These are phyloP conservation scores for Myotis myotis DNA, from an alignment of 2,797 vertebrate genomes.

Conservation along the genomic window DNA sequence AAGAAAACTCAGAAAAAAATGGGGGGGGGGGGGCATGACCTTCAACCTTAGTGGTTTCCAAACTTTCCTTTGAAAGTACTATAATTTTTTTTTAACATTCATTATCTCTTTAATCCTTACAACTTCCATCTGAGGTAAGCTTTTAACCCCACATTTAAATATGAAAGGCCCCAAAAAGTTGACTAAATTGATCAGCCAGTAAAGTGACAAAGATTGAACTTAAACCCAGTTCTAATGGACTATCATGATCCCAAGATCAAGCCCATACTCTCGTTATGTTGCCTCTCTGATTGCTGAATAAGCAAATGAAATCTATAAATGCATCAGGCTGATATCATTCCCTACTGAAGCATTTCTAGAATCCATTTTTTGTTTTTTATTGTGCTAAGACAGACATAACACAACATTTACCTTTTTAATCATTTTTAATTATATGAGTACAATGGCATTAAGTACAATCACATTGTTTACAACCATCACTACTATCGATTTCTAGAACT, in stretches of 20 bases:
- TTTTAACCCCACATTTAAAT: background rate
- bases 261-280: background rate
- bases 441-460: background rate
- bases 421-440: background rate
- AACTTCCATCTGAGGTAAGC: background rate
- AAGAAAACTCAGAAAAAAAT: background rate
- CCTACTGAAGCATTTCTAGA: background rate
- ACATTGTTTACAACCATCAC: background rate
- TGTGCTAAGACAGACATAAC: background rate
- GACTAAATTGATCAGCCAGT: background rate
- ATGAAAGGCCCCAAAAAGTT: background rate
- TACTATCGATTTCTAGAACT: background rate
- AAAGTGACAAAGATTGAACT: background rate
- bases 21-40: rapidly evolving
- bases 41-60: background rate
- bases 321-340: background rate
- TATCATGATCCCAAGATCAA: background rate
- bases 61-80: background rate
- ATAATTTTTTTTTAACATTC: background rate
- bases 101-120: background rate
- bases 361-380: background rate
- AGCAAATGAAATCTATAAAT: background rate
- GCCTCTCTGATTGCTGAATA: background rate
- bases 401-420: background rate
- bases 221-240: background rate